Base-by-base conservation (phyloP, 2,797 vertebrate genomes). In the Euphonia xanthogaster region DNA sequence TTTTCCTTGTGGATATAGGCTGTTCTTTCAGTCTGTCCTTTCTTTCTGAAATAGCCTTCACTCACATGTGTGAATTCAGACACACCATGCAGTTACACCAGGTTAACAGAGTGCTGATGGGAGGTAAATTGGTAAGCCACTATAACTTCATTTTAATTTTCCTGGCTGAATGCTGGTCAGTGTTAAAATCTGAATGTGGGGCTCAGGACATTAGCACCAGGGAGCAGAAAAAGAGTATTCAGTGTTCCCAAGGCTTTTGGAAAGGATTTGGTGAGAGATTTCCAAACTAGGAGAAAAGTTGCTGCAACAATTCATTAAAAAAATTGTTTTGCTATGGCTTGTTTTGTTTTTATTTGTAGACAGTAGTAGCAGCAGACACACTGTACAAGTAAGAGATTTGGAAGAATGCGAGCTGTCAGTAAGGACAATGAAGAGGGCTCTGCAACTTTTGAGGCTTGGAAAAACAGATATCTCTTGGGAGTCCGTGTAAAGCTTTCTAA, bases 21-120 rank as follows among this genome's bases (percentile, higher is more conserved):
- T 91, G 33, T 45, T 92, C 81, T 90, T 80, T 91, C 62, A 78
- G 40, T 55, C 78, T 86, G 89, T 93, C 85, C 91, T 89, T 93
- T 71, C 78, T 74, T 92, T 86, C 58, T 81, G 65, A 91, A 96
- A 88, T 93, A 95, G 94, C 90, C 96, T 94, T 96, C 70, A 74
- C 39, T 91, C 72, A 53, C 28, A 61, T 1, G 4, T 94, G 75
- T 77, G 75, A 45, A 53, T 88, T 94, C 89, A 95, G 85, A 85
- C 39, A 47, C 51, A 82, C 20, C 40, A 60, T 5, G 3, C 30
- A 65, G 53, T 86, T 90, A 83, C 11, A 67, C 35, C 50, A 80
- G 57, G 82, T 93, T 91, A 93, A 94, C 72, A 90, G 91, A 68
- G 61, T 88, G 88, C 33, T 94, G 87, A 93, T 91, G 57, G 82